Conservation (phyloP, 2,113 vertebrate species). For the Noturus placidus region DNA sequence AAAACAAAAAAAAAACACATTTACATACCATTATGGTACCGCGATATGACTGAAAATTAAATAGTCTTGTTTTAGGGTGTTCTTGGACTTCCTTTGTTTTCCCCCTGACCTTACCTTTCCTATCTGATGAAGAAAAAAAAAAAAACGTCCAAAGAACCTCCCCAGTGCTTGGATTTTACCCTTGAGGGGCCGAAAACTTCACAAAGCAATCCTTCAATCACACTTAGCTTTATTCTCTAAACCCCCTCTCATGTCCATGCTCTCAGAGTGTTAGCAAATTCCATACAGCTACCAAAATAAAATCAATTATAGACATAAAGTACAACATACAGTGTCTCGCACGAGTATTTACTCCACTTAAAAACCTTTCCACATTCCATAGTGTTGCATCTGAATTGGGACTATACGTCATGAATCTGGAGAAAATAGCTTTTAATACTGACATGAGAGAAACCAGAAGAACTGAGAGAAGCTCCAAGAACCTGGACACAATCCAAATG, state of each 20-base stretch:
- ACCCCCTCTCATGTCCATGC: conserved; percentile 46
- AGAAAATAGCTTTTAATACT: no score
- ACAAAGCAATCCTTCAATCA: conserved; percentile 68
- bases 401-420: no score
- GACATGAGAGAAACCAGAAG: no score
- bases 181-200: conserved; percentile 64
- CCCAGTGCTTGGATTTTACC: conserved; percentile 63
- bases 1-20: no score
- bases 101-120: background rate
- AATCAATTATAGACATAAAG: no score
- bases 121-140: conserved; percentile 41
- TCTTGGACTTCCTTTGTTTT: background rate
- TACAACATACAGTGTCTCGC: no score
- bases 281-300: no score
- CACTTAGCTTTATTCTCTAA: conserved; percentile 26
- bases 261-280: conserved; percentile 64
- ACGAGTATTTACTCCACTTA: no score
- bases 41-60: background rate
- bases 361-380: no score
- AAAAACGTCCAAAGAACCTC: conserved; percentile 34
- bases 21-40: background rate
- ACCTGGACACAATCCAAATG: background rate
- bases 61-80: background rate
- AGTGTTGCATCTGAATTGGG: no score
- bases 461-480: background rate